Conservation (phyloP, 2,797 vertebrate genomes). For the Parauchenoglanis punctatus region DNA sequence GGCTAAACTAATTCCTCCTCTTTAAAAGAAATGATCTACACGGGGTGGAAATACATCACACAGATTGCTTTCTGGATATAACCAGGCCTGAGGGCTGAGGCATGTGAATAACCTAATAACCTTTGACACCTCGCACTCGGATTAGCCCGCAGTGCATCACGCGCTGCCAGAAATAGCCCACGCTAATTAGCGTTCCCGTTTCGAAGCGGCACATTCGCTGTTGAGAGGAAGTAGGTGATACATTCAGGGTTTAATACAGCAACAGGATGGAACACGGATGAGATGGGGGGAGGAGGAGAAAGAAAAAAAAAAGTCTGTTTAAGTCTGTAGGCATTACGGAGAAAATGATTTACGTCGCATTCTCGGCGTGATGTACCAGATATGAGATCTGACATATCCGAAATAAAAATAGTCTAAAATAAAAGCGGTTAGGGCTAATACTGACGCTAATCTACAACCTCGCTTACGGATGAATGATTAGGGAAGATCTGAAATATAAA, state of each 20-base stretch:
- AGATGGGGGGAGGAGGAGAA: neutral
- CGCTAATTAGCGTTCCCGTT: slow-evolving; percentile 14
- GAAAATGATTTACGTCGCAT: slow-evolving; percentile 17
- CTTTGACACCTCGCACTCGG: slow-evolving; percentile 23
- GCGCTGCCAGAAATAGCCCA: slow-evolving; percentile 29
- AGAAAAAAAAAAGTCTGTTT: neutral
- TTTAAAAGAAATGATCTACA: slow-evolving; percentile 17
- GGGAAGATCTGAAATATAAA: neutral
- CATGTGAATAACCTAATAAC: slow-evolving; percentile 42
- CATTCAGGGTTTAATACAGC: slow-evolving; percentile 14
- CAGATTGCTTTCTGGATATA: slow-evolving; percentile 25
- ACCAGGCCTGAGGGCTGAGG: slow-evolving; percentile 29
- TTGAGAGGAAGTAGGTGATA: neutral
- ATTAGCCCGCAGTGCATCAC: slow-evolving; percentile 15
- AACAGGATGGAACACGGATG: slow-evolving; percentile 29
- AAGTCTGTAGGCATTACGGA: slow-evolving; percentile 15
- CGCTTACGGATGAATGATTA: slow-evolving; percentile 29
- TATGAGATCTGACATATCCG: slow-evolving; percentile 15
- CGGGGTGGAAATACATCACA: neutral
- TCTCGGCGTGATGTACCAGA: slow-evolving; percentile 5
- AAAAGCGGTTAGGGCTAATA: slow-evolving; percentile 27
- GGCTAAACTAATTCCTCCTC: neutral
- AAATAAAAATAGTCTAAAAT: slow-evolving; percentile 18
- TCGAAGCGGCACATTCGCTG: neutral
- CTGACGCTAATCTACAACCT: slow-evolving; percentile 22